phyloP scores from a whole-genome alignment of 2,797 vertebrate species.

The Distichodus sexfasciatus region DNA sequence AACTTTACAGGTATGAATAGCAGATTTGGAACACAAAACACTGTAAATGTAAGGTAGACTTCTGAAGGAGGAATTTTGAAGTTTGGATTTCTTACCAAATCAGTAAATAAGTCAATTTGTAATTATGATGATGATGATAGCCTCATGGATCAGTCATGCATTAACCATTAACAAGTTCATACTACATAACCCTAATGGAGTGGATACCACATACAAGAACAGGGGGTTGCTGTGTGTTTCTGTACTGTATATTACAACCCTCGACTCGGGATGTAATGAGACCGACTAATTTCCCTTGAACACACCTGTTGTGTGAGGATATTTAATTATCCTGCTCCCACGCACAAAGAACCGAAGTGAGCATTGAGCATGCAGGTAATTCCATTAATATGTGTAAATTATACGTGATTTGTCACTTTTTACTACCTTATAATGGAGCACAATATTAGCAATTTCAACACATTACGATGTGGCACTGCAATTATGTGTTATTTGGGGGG shows the following conservation, averaged over 20 bases:
- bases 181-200: background rate
- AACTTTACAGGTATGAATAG: too few species aligned
- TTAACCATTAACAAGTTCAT: background rate
- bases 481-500: conserved; percentile 67
- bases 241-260: background rate
- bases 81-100: too few species aligned
- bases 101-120: too few species aligned
- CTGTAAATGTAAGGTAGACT: too few species aligned
- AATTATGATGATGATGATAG: too few species aligned
- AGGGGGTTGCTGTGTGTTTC: background rate
- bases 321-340: conserved; percentile 46
- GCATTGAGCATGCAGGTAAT: conserved; percentile 47
- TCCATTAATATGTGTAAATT: conserved; percentile 62
- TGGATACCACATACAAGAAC: background rate
- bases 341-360: conserved; percentile 41
- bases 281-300: conserved; percentile 10
- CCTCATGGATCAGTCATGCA: too few species aligned
- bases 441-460: conserved; percentile 61
- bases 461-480: conserved; percentile 57
- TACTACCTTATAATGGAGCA: conserved; percentile 63
- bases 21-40: too few species aligned
- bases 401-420: conserved; percentile 68
- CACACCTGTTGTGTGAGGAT: conserved; percentile 38
- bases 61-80: too few species aligned
- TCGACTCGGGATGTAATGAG: conserved; percentile 1